A percentile compares a stretch with the other conserved stretches of the same genome.
phyloP scores from a whole-genome alignment of 2,888 invertebrate species.

The Teleogryllus oceanicus region DNA sequence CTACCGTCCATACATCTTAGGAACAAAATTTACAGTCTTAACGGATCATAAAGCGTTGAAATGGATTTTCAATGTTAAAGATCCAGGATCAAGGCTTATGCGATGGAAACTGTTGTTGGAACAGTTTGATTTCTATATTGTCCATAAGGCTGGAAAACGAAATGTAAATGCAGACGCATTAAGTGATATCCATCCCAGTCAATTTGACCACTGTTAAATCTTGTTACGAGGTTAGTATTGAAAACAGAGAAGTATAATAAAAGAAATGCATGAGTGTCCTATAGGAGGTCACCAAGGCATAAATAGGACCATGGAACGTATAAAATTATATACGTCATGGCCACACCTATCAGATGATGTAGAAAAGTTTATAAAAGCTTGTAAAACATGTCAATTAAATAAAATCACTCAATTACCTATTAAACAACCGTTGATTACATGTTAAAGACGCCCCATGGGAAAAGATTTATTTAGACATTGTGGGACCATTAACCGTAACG shows the following conservation, averaged over 20 bases:
- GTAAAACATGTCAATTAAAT: background rate
- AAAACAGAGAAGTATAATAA: background rate
- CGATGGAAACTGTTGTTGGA: background rate
- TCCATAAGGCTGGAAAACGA: background rate
- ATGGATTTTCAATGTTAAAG: too few relatives aligned
- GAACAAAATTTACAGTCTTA: too few relatives aligned
- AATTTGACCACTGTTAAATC: too few relatives aligned
- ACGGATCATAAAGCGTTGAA: too few relatives aligned
- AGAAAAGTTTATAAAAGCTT: background rate
- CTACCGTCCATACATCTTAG: too few relatives aligned
- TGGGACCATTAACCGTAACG: background rate
- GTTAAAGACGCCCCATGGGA: background rate
- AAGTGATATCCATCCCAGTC: background rate
- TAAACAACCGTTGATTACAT: background rate
- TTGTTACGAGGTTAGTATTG: too few relatives aligned
- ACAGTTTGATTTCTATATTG: background rate
- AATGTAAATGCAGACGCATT: background rate
- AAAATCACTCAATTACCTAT: background rate
- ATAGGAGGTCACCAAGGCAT: background rate
- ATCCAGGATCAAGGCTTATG: too few relatives aligned
- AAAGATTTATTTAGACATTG: background rate
- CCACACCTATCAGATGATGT: background rate
- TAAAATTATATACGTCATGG: background rate
- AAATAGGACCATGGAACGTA: background rate
- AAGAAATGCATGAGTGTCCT: background rate